Percentiles rank a stretch among this genome's conserved stretches.
Evolutionary conservation across 2,888 invertebrate species (phyloP).

Genomic region (Orthosia cruda): DNA sequence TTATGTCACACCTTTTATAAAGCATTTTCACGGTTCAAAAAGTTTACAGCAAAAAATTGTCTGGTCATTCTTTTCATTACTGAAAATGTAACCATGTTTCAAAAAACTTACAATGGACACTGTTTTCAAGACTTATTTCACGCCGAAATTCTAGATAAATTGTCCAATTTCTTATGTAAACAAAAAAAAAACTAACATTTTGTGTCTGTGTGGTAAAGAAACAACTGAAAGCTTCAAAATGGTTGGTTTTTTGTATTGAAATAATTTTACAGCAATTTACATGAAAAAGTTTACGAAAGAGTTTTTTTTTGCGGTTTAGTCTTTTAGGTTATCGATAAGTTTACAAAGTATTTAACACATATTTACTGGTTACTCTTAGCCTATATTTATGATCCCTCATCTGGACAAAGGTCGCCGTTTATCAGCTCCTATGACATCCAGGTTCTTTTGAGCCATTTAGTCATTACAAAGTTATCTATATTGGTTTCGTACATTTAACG

Average conservation of each 20-base stretch:
- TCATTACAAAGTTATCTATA: no score
- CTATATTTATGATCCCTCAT: neutral
- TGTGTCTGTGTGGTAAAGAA: neutral
- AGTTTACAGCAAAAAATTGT: slow-evolving; percentile 9
- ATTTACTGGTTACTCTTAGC: neutral
- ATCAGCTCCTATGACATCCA: no score
- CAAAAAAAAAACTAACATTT: neutral
- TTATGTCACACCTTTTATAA: slow-evolving; percentile 1
- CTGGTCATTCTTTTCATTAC: slow-evolving; percentile 43
- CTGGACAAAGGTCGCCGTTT: no score
- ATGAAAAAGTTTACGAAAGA: neutral
- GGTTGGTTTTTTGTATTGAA: neutral
- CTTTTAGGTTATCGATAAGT: neutral
- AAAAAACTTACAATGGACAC: neutral
- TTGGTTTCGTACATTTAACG: no score
- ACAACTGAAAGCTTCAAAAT: neutral
- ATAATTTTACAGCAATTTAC: neutral
- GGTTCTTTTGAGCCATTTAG: no score
- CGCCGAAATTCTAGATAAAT: slow-evolving; percentile 11
- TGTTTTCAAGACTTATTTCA: slow-evolving; percentile 25
- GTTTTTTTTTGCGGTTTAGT: neutral
- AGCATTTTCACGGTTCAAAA: slow-evolving; percentile 18
- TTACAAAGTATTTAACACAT: neutral
- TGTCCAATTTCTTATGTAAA: neutral
- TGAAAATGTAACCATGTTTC: slow-evolving; percentile 11